Base-by-base conservation (phyloP, 2,113 vertebrate genomes). In the Campylomormyrus numenius region DNA sequence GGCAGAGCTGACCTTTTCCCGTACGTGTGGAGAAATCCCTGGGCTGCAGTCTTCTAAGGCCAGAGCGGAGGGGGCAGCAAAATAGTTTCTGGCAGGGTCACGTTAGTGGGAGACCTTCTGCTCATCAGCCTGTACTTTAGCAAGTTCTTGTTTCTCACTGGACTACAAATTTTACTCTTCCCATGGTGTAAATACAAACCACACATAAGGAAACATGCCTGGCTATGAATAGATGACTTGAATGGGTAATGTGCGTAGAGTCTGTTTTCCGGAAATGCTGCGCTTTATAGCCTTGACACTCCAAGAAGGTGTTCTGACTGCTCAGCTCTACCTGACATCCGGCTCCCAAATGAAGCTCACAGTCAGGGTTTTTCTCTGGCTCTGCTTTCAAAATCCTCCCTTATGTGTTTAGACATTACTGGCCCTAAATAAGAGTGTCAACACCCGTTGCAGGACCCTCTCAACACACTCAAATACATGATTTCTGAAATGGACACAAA, bases 1-100 rank as follows among this genome's bases (percentile, higher is more conserved):
- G 89, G 24, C 62, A 42, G 88, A 91, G 91, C 91, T 93, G 89
- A 88, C 93, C 93, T 94, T 95, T 93, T 92, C 74, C 90, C 91
- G 66, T 91, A 88, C 62, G 74, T 85, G 87, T 90, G 58, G 53
- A 42, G 66, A 89, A 89, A 93, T 93, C 91, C 91, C 35, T 86
- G 90, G 46, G 83, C 90, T 87, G 91, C 89, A 91, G 92, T 6
- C 52, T 92, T 42, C 49, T 50, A 84, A 53, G 19, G 10, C 17
- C 46, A 6, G 48, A 10, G 50, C 8, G 88, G 88, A 48, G 58
- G 66, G 9, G 35, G 48, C 50, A 84, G 35, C 11, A 80, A 80
- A 80, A 42, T 21, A 42, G 11, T 80, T 19, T 80, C 74, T 19
- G 74, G 35, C 74, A 80, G 15, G 74, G 35, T 80, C 74, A 80